Evolutionary conservation across 64 coral and sea anemone species (phyloP), one percentile per base, ranked within the genome.

Genomic region (Pocillopora verrucosa): DNA sequence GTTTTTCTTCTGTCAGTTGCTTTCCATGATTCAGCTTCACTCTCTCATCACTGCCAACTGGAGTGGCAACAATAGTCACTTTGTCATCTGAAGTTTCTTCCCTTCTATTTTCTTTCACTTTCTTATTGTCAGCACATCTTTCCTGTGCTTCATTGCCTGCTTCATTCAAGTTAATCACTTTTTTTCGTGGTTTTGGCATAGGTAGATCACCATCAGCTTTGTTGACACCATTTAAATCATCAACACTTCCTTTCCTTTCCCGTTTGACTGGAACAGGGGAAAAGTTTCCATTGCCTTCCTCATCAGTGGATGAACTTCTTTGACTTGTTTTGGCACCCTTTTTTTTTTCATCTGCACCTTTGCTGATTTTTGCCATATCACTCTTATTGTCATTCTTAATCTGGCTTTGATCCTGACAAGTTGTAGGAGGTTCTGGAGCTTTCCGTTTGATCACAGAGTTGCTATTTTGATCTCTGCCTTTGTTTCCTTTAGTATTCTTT

Each of bases 211-310:
- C 45, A 12, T 60, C 62, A 24, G 5, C 77, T 61, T 61, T 68
- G 20, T 34, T n/a, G 22, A 72, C 78, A 9, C 59, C 87, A 69
- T 89, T 72, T 22, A 68, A 72, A 69, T 51, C 60, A 34, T 85
- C 87, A 84, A 69, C 34, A 65, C 59, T 87, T 16, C 34, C 65
- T 56, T 74, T 89, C 78, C 80, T 89, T 36, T 93, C 87, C 51
- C 92, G 89, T 51, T 93, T 93, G 13, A 73, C 80, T 76, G 72
- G 82, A 37, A 85, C 72, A 77, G 92, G 87, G 59, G 80, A 72
- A 68, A 1, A 57, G 37, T 38, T 72, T 70, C 62, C 34, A 56
- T 56, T 64, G 13, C 38, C 37, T 5, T 85, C 82, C 14, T 85
- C 22, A 30, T 56, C 82, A 72, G 2, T 11, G 3, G 36, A 67